These are phyloP conservation scores for Clunio marinus DNA, from an alignment of 2,888 invertebrate genomes.

Conservation along the genomic window DNA sequence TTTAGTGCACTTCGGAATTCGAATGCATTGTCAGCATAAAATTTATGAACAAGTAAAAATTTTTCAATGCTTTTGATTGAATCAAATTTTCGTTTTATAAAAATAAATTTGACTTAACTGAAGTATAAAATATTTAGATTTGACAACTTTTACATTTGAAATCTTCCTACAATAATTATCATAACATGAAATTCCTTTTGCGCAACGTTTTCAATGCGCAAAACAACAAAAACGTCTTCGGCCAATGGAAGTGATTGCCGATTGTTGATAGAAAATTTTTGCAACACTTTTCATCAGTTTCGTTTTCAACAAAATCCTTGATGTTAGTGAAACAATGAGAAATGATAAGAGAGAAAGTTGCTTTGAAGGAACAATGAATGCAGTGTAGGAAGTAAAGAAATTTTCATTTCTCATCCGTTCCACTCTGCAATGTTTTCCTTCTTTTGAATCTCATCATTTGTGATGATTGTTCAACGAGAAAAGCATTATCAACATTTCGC, in stretches of 20 bases:
- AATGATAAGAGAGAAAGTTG: background rate
- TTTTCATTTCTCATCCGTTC: background rate
- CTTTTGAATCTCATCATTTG: constrained; percentile 5
- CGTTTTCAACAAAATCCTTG: background rate
- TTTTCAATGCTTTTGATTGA: too few relatives aligned
- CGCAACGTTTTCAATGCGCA: constrained; percentile 33
- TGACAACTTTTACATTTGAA: too few relatives aligned
- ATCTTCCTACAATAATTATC: background rate
- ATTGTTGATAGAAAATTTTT: constrained; percentile 4
- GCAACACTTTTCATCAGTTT: background rate
- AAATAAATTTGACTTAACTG: too few relatives aligned
- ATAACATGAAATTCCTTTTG: background rate
- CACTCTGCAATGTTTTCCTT: constrained; percentile 5
- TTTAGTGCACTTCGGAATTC: too few relatives aligned
- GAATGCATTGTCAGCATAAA: too few relatives aligned
- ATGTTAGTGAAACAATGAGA: background rate
- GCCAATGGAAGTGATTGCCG: background rate
- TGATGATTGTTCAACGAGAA: constrained; percentile 30
- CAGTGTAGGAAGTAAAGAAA: background rate
- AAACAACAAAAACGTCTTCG: background rate
- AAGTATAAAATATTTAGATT: too few relatives aligned
- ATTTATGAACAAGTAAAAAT: too few relatives aligned
- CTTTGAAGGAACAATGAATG: background rate
- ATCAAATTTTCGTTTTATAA: too few relatives aligned
- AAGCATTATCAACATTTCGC: constrained; percentile 26